Conservation (phyloP, 2,797 vertebrate species). For the Mallotus villosus region DNA sequence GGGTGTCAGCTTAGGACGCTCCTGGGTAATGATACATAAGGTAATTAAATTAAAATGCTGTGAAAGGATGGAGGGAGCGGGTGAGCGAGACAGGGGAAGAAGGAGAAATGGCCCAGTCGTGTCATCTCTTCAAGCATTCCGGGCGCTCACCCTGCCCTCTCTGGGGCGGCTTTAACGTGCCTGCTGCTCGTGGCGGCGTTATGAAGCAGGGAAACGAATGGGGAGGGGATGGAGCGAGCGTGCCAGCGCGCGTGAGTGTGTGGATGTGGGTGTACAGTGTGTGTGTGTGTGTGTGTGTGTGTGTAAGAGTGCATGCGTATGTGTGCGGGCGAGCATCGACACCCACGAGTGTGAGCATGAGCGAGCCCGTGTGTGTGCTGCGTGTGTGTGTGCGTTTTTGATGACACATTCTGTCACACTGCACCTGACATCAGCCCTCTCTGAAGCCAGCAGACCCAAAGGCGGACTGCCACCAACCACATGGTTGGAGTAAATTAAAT, state of each 20-base stretch:
- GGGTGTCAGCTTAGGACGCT: slow-evolving; percentile 10
- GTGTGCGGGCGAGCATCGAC: no score
- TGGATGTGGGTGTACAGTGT: slow-evolving; percentile 10
- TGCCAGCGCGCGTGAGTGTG: slow-evolving; percentile 10
- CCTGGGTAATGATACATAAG: slow-evolving; percentile 25
- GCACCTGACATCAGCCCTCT: slow-evolving; percentile 30
- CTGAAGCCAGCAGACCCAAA: background rate
- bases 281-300: slow-evolving; percentile 12
- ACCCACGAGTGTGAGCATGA: no score
- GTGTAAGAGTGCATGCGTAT: slow-evolving; percentile 3
- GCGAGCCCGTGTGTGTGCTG: background rate
- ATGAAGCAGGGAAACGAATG: slow-evolving; percentile 62
- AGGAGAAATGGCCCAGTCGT: slow-evolving; percentile 1
- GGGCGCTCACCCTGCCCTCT: slow-evolving; percentile 46
- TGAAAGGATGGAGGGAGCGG: background rate
- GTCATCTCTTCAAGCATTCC: slow-evolving; percentile 48
- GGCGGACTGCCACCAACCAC: slow-evolving; percentile 24
- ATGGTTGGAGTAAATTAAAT: slow-evolving; percentile 49
- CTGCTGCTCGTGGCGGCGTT: slow-evolving; percentile 63
- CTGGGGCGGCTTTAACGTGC: slow-evolving; percentile 60
- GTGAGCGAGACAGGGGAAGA: slow-evolving; percentile 14
- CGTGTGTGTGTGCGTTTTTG: slow-evolving; percentile 20
- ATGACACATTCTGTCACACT: background rate
- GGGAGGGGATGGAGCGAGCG: slow-evolving; percentile 42
- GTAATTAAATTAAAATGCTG: slow-evolving; percentile 27